Base-by-base conservation (phyloP, 2,797 vertebrate species). In the Neosilurus mollespiculum region DNA sequence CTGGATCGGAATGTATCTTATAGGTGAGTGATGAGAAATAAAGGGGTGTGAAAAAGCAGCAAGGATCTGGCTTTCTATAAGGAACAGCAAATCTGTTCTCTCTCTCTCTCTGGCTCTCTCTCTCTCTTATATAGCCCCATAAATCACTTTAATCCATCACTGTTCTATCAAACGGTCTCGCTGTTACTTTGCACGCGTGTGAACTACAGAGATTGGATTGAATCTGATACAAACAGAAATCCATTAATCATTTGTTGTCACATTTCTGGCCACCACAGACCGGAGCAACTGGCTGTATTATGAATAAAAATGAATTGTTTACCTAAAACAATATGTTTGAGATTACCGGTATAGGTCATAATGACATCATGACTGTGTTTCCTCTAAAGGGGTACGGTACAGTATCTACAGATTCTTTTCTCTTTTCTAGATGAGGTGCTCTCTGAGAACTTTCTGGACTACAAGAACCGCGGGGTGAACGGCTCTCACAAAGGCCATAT, bases 1-100 rank as follows among this genome's bases (percentile, higher is more conserved):
- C 88, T 97, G 96, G 96, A 97, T 97, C 0, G 96, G 96, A 91
- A 96, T 97, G 96, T 97, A 97, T 89, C 95, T 96, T 78, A 94
- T 96, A 4, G 96, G 96, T 97, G 89, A 95, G 95, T 83, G 9
- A 59, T 62, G 9, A 51, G 37, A 49, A 24, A 62, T 62, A 7
- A 5, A 5, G 8, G 18, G 8, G 18, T 34, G 1, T 59, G 11
- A 76, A 37, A 75, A 75, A 16, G 51, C 51, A 72, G 15, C 4
- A 8, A 18, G 71, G 16, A 77, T 62, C 37, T 78, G 37, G 7
- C 15, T 4, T 7, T 78, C 59, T 78, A 15, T 26, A 26, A 64
- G 22, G 8, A 49, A 49, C 58, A 62, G 76, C 43, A 62, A 78
- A 78, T 62, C 34, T 78, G 58, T 64, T 61, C 2, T 0, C 16